A percentile compares a stretch with the other conserved stretches of the same genome.
Evolutionary conservation across 2,888 invertebrate species (phyloP).

Genomic region (Ecliptopera silaceata): DNA sequence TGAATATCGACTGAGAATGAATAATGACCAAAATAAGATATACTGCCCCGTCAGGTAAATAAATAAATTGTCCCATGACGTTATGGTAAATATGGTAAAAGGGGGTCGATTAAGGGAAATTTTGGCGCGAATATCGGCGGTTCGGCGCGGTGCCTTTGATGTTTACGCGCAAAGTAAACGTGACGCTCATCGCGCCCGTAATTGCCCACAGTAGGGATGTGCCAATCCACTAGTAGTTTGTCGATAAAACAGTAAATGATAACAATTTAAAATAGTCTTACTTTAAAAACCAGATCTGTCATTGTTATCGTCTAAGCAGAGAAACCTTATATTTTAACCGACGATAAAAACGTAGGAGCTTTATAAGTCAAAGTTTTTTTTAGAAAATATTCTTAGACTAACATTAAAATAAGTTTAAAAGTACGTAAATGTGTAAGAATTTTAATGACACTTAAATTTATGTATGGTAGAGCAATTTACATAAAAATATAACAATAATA

Average conservation of each 20-base stretch:
- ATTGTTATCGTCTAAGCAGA: conserved; percentile 6
- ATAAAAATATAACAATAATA: neutral
- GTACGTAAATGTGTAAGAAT: no score
- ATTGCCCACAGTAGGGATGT: conserved; percentile 55
- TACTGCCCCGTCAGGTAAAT: conserved; percentile 27
- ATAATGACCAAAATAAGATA: conserved; percentile 30
- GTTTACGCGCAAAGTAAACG: conserved; percentile 71
- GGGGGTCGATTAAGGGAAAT: conserved; percentile 58
- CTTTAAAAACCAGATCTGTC: neutral
- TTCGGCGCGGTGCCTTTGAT: conserved; percentile 59
- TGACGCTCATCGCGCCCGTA: conserved; percentile 59
- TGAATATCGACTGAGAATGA: conserved; percentile 23
- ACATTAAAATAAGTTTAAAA: no score
- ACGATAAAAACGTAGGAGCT: no score
- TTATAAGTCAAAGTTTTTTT: neutral
- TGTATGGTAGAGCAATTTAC: neutral
- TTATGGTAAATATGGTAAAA: conserved; percentile 39
- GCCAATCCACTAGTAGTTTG: conserved; percentile 3
- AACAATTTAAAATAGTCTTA: neutral
- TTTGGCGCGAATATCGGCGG: conserved; percentile 58
- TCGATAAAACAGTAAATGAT: no score
- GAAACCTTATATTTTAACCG: no score
- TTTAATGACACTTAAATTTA: neutral
- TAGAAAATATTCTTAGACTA: neutral
- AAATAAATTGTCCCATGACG: conserved; percentile 32